A percentile compares a stretch with the other conserved stretches of the same genome.
phyloP scores from a whole-genome alignment of 2,113 vertebrate species.

The Cebus imitator region DNA sequence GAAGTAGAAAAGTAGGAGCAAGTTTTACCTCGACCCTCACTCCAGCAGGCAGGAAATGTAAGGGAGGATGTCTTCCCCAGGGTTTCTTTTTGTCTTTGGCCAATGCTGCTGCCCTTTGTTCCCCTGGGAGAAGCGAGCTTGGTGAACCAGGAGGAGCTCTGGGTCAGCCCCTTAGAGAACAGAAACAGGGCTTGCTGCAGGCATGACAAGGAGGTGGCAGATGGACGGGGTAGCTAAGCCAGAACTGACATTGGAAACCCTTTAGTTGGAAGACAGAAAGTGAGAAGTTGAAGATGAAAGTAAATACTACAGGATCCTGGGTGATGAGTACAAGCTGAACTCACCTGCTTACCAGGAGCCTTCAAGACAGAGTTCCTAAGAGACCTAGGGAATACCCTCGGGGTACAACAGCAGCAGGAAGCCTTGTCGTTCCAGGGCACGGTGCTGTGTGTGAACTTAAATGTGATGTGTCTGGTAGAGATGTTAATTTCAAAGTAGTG shows the following conservation, averaged over 20 bases:
- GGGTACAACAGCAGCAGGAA: neutral
- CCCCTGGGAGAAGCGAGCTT: neutral
- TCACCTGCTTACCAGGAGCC: neutral
- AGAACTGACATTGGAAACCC: neutral
- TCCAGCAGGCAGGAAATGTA: neutral
- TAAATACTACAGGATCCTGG: neutral
- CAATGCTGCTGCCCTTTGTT: rapidly evolving
- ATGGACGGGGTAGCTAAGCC: rapidly evolving
- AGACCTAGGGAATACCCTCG: neutral
- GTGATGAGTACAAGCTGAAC: neutral
- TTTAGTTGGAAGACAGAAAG: neutral
- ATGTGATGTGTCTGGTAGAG: neutral
- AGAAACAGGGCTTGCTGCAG: neutral
- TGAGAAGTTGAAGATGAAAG: neutral
- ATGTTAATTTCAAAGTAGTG: neutral
- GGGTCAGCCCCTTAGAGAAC: neutral
- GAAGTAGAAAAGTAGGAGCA: neutral
- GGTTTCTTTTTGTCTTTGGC: neutral
- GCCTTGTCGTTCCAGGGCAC: rapidly evolving
- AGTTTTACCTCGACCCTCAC: neutral
- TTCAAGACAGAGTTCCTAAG: neutral
- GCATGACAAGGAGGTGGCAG: too few relatives aligned
- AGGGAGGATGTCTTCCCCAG: neutral
- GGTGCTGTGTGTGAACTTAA: neutral
- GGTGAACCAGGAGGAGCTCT: neutral